Evolutionary conservation across 1,140 invertebrate genomes (phyloP).

Genomic region (Brachionus calyciflorus): DNA sequence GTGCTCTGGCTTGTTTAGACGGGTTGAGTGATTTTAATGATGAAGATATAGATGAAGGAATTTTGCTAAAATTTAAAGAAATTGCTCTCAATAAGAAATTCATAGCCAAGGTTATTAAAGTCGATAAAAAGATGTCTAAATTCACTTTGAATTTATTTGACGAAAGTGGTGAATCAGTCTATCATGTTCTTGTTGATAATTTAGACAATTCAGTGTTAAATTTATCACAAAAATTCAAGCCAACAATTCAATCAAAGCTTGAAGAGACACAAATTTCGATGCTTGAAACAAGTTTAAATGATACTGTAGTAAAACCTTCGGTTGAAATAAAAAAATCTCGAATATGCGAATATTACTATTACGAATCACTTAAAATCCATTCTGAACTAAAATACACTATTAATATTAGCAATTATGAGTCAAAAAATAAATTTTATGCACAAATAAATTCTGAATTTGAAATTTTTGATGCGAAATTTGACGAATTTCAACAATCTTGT

Average conservation of each 20-base stretch:
- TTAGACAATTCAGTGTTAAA: background rate
- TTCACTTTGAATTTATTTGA: conserved; percentile 36
- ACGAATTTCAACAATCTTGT: conserved; percentile 28
- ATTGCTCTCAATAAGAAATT: conserved; percentile 21
- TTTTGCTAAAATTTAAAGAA: conserved; percentile 14
- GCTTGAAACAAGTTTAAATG: background rate
- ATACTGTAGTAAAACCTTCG: background rate
- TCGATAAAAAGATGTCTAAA: background rate
- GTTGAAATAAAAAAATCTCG: background rate
- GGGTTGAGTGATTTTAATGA: background rate
- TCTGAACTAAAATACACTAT: background rate
- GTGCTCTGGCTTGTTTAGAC: conserved; percentile 8
- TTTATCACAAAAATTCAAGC: conserved; percentile 19
- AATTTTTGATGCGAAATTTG: background rate
- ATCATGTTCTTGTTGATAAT: background rate
- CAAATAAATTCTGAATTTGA: background rate
- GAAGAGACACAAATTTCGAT: conserved; percentile 24
- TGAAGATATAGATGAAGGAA: conserved; percentile 12
- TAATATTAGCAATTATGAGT: background rate
- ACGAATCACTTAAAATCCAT: background rate
- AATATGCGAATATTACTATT: background rate
- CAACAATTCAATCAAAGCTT: background rate
- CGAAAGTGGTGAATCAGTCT: conserved; percentile 22
- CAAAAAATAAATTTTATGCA: background rate
- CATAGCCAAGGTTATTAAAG: conserved; percentile 19